Conservation (phyloP, 2,888 invertebrate genomes). For the Microchrysa polita region DNA sequence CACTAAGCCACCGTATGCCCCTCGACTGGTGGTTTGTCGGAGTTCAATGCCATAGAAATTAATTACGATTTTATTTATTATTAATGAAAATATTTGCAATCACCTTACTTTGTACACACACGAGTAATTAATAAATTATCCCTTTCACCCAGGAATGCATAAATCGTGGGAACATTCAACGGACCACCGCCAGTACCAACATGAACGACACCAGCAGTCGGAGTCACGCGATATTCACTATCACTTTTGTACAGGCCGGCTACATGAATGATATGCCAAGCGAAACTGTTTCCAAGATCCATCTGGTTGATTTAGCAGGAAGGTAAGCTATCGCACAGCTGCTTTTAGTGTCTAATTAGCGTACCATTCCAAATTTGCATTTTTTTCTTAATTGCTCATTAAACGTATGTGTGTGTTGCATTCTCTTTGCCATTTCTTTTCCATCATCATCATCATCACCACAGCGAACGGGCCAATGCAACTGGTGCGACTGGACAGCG, state of each 20-base stretch:
- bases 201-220: slow-evolving; percentile 93
- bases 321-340: slow-evolving; percentile 66
- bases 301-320: slow-evolving; percentile 89
- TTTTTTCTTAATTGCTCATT: slow-evolving; percentile 10
- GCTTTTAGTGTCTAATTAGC: not conserved
- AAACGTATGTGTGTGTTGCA: not conserved
- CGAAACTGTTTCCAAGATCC: slow-evolving; percentile 90
- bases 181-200: slow-evolving; percentile 88
- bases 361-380: slow-evolving; percentile 3
- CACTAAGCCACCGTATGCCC: too few relatives aligned
- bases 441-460: too few relatives aligned
- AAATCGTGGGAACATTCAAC: slow-evolving; percentile 80
- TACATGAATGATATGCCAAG: slow-evolving; percentile 88
- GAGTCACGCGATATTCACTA: slow-evolving; percentile 91
- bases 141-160: slow-evolving; percentile 72
- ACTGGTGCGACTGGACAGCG: slow-evolving; percentile 92
- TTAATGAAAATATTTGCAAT: too few relatives aligned
- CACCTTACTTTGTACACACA: too few relatives aligned
- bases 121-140: too few relatives aligned
- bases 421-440: slow-evolving; percentile 31
- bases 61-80: too few relatives aligned
- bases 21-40: too few relatives aligned
- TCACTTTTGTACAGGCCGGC: slow-evolving; percentile 88
- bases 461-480: slow-evolving; percentile 85
- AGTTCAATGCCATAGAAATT: too few relatives aligned